Base-by-base conservation (phyloP, 2,797 vertebrate species). In the Microctenopoma lineatum region DNA sequence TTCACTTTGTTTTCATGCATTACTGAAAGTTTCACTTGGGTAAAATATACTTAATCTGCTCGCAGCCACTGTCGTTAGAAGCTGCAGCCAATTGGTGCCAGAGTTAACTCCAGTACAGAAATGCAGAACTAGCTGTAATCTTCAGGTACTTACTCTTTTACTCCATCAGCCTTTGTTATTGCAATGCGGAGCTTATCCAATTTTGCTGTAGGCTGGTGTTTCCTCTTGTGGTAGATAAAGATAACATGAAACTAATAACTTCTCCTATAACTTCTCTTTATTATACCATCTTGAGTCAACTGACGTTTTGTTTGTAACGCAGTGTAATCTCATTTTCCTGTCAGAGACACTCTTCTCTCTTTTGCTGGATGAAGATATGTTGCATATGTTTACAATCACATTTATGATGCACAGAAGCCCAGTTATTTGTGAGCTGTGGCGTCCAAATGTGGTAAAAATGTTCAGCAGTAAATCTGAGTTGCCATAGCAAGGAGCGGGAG, bases 401-500 rank as follows among this genome's bases (percentile, higher is more conserved):
- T 84, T 75, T 72, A 77, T 65, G 80, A 60, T 44, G 41, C 51
- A 38, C 18, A 59, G 36, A 78, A 18, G 46, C 52, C 16, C 34
- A 67, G 54, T 57, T 74, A 59, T 60, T 61, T 68, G 13, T 46
- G 29, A 26, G 44, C n/a, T 4, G 12, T 0, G 16, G 18, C 51
- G 34, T 63, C 59, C 16, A 18, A 16, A 44, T 66, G 63, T 71
- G 59, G 15, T 56, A 57, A 65, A 57, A 68, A 61, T 51, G 12
- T 66, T 57, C n/a, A 14, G 5, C 15, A 59, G 16, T 27, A 41
- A 73, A 62, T 39, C 59, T 70, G 59, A 66, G 78, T 86, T 89
- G 55, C 78, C 75, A 83, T 85, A 79, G 81, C 48, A 50, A 73
- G 41, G 36, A 69, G 63, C 58, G 32, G 42, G 29, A 65, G 62